Conservation (phyloP, 1,140 invertebrate species). For the Globodera ellingtonae region DNA sequence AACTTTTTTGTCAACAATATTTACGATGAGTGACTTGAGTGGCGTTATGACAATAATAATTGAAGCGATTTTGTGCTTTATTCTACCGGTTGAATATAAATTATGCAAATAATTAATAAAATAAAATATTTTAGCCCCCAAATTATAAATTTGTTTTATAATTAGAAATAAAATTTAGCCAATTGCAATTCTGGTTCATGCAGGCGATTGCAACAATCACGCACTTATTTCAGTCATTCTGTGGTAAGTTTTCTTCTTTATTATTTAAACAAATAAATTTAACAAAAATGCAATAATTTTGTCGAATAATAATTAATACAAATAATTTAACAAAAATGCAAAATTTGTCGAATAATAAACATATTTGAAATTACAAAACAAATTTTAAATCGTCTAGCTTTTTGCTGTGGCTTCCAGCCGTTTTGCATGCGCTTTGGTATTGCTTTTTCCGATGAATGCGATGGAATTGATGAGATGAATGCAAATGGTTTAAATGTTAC, state of each 20-base stretch:
- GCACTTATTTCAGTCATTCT: not conserved
- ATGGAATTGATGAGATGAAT: no score
- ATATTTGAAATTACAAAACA: not conserved
- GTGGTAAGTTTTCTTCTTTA: not conserved
- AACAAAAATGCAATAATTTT: not conserved
- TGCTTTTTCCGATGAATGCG: not conserved
- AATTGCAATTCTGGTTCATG: not conserved
- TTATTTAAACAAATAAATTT: not conserved
- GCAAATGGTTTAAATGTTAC: no score
- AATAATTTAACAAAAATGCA: no score
- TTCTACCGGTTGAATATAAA: not conserved
- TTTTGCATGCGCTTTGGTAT: constrained; percentile 14
- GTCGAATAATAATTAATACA: no score
- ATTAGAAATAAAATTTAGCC: not conserved
- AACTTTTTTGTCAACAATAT: not conserved
- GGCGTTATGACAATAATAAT: not conserved
- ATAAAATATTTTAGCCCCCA: no score
- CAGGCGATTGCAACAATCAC: not conserved
- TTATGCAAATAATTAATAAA: no score
- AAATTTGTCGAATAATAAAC: not conserved
- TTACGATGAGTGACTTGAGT: not conserved
- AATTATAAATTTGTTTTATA: no score
- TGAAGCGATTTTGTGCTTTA: not conserved
- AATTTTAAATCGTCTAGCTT: not conserved
- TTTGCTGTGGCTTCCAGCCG: constrained; percentile 1